Conservation (phyloP, 2,888 invertebrate species). For the Teleiodes luculella region DNA sequence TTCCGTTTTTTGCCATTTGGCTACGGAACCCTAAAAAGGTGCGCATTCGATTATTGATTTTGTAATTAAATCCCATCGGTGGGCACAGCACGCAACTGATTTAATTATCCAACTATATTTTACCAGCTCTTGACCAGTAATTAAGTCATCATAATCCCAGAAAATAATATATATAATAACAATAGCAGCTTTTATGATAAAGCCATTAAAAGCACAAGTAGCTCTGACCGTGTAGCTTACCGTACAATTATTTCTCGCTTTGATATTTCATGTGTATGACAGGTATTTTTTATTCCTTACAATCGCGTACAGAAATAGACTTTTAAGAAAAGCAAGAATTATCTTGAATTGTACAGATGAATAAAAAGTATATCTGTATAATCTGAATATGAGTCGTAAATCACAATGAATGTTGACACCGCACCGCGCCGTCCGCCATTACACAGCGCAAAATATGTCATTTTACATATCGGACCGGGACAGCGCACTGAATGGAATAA, state of each 20-base stretch:
- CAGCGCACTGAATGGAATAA: constrained; percentile 48
- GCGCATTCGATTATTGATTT: constrained; percentile 73
- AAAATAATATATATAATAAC: no score
- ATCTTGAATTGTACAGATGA: background rate
- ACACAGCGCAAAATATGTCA: constrained; percentile 38
- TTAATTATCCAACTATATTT: constrained; percentile 1
- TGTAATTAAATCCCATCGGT: constrained; percentile 70
- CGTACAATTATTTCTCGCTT: background rate
- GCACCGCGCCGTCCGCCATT: constrained; percentile 24
- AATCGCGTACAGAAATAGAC: background rate
- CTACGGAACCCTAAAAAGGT: no score
- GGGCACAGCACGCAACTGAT: constrained; percentile 41
- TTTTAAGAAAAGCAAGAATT: background rate
- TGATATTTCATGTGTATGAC: background rate
- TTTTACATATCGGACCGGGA: constrained; percentile 43
- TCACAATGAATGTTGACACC: constrained; percentile 27
- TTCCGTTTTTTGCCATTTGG: no score
- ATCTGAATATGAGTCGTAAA: constrained; percentile 21
- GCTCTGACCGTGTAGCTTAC: background rate
- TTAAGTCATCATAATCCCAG: constrained; percentile 5
- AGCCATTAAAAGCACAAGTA: constrained; percentile 1
- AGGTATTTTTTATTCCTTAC: background rate
- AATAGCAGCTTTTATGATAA: background rate
- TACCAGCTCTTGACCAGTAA: background rate
- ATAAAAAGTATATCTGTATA: background rate